phyloP scores from a whole-genome alignment of 2,888 invertebrate genomes.

The Apodemia mormo region DNA sequence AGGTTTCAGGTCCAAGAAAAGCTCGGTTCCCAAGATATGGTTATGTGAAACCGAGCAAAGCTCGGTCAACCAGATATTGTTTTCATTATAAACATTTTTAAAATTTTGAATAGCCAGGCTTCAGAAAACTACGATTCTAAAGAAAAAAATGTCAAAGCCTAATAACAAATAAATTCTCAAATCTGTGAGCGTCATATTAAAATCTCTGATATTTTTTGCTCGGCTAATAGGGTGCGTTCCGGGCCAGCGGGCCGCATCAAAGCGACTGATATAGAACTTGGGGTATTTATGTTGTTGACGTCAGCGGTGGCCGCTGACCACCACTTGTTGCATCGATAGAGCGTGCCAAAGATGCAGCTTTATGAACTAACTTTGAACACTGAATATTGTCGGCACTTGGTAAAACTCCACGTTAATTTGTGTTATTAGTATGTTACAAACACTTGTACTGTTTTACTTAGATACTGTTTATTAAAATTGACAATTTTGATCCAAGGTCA shows the following conservation, averaged over 20 bases:
- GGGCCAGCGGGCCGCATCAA: conserved; percentile 15
- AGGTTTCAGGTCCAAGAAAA: too few species aligned
- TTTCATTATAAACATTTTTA: too few species aligned
- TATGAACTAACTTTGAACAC: neutral
- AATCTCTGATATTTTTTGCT: conserved; percentile 11
- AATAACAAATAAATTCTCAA: conserved; percentile 7
- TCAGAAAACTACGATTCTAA: neutral
- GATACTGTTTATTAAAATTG: too few species aligned
- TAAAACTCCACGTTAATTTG: too few species aligned
- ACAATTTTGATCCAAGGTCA: too few species aligned
- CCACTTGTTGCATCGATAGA: conserved; percentile 2
- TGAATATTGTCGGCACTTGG: too few species aligned
- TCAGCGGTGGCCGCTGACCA: neutral
- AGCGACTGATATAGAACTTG: conserved; percentile 16
- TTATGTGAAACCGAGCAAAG: too few species aligned
- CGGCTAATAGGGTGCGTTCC: conserved; percentile 17
- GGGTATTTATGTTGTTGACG: conserved; percentile 17
- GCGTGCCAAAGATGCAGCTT: neutral
- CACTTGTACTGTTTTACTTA: too few species aligned
- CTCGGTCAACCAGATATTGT: too few species aligned
- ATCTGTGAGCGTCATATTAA: neutral
- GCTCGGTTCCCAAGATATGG: too few species aligned
- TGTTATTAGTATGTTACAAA: too few species aligned
- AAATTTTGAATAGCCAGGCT: too few species aligned
- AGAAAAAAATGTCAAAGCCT: neutral